phyloP scores from a whole-genome alignment of 2,113 vertebrate genomes.

The Brienomyrus longianalis region DNA sequence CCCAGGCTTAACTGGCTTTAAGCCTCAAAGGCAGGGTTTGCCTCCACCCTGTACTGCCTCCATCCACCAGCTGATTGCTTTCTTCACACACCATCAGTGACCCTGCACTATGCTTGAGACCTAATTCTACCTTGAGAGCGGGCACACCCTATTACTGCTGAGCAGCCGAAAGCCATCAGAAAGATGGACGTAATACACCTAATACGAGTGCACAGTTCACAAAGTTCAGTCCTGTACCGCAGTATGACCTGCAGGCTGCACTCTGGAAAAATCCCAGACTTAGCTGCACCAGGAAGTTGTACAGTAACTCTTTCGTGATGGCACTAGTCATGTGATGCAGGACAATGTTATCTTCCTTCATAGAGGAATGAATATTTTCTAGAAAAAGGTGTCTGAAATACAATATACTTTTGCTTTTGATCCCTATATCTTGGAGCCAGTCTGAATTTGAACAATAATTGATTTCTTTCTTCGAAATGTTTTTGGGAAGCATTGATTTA shows the following conservation, averaged over 20 bases:
- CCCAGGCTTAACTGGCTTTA: background rate
- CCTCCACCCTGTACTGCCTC: background rate
- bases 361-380: constrained; percentile 51
- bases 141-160: background rate
- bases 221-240: background rate
- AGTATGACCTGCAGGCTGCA: background rate
- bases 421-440: constrained; percentile 54
- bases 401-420: constrained; percentile 66
- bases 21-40: background rate
- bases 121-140: background rate
- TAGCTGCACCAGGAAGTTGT: background rate
- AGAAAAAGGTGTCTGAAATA: constrained; percentile 55
- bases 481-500: constrained; percentile 62
- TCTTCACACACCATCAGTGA: background rate
- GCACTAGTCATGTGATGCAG: background rate
- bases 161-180: background rate
- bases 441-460: constrained; percentile 70
- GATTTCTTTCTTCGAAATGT: constrained; percentile 67
- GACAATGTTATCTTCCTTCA: constrained; percentile 23
- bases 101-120: background rate
- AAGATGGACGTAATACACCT: background rate
- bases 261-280: background rate
- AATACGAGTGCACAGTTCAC: background rate
- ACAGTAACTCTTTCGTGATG: background rate
- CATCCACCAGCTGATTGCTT: background rate